phyloP scores from a whole-genome alignment of 1,140 invertebrate species.

The Orchesella cincta region DNA sequence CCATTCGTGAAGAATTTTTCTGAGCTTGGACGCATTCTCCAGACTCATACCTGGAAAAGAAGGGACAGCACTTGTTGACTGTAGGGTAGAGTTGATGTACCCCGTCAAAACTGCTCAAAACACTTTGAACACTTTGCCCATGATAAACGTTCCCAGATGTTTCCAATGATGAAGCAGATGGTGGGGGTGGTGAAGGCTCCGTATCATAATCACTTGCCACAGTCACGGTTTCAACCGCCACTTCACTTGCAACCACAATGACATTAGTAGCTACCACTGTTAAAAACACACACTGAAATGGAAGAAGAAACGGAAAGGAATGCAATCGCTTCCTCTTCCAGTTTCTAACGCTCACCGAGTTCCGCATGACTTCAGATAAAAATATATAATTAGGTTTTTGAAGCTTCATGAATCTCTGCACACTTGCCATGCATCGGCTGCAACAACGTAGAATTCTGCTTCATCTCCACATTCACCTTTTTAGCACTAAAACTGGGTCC shows the following conservation, averaged over 20 bases:
- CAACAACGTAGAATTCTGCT: too few species aligned
- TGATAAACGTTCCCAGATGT: neutral
- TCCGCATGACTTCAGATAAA: neutral
- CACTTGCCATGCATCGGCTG: too few species aligned
- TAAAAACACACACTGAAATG: neutral
- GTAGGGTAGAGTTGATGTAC: constrained; percentile 26
- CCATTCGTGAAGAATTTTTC: neutral
- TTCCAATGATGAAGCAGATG: neutral
- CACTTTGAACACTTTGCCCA: constrained; percentile 3
- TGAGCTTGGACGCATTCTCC: constrained; percentile 35
- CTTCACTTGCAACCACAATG: too few species aligned
- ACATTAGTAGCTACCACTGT: neutral
- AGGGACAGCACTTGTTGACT: constrained; percentile 38
- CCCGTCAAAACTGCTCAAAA: neutral
- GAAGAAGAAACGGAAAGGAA: neutral
- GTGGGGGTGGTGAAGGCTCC: neutral
- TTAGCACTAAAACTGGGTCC: too few species aligned
- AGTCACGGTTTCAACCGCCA: neutral
- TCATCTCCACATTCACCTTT: too few species aligned
- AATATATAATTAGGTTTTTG: too few species aligned
- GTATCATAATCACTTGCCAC: neutral
- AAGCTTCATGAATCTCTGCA: too few species aligned
- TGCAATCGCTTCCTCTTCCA: neutral
- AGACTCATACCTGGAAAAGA: constrained; percentile 36
- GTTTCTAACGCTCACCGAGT: neutral